These are phyloP conservation scores for Agonopterix alstromeriana DNA, from an alignment of 2,888 invertebrate species.

Conservation along the genomic window DNA sequence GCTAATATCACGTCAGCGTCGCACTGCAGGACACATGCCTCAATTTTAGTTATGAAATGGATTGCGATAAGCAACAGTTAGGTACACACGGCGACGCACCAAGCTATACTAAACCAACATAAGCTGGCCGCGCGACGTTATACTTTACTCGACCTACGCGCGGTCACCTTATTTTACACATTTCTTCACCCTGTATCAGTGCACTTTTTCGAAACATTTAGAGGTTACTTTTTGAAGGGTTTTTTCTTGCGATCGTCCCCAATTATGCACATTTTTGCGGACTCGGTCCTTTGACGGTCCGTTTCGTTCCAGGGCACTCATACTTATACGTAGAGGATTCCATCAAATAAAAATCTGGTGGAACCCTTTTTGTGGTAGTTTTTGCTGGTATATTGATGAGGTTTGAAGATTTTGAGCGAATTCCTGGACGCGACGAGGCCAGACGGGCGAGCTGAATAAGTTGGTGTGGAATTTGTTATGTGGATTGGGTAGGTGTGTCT, in stretches of 20 bases:
- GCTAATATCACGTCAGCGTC: too few species aligned
- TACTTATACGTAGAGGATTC: slow-evolving; percentile 64
- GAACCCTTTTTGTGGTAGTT: slow-evolving; percentile 58
- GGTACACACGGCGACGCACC: too few species aligned
- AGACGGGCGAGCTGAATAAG: slow-evolving; percentile 19
- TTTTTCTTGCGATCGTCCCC: slow-evolving; percentile 62
- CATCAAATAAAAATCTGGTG: slow-evolving; percentile 69
- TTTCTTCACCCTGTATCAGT: slow-evolving; percentile 47
- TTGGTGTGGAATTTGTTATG: background rate
- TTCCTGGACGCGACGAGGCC: slow-evolving; percentile 28
- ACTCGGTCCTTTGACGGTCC: slow-evolving; percentile 58
- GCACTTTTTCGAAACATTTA: slow-evolving; percentile 73
- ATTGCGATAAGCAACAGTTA: too few species aligned
- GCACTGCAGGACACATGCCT: too few species aligned
- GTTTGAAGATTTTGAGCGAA: slow-evolving; percentile 57
- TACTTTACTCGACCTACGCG: too few species aligned
- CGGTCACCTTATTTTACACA: too few species aligned
- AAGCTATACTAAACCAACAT: too few species aligned
- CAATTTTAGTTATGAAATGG: too few species aligned
- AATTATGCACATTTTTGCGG: slow-evolving; percentile 76
- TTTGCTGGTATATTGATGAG: slow-evolving; percentile 69
- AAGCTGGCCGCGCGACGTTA: too few species aligned
- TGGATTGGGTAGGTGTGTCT: too few species aligned
- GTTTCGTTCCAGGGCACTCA: slow-evolving; percentile 28
- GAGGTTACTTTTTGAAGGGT: slow-evolving; percentile 70